phyloP scores from a whole-genome alignment of 1,140 invertebrate genomes.

The Megalopta genalis region DNA sequence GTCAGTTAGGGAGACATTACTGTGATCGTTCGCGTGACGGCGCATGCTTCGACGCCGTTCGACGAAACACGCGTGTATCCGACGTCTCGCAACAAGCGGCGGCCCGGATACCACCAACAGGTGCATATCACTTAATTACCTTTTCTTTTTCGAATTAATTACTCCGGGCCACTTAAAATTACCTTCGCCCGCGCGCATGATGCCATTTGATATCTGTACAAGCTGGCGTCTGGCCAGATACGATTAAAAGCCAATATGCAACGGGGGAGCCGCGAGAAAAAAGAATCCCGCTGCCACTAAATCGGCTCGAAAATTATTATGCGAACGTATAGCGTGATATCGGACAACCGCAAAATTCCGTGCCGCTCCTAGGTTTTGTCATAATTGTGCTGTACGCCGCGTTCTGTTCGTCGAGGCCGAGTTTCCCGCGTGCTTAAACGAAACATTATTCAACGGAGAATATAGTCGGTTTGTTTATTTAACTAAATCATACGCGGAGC shows the following conservation, averaged over 20 bases:
- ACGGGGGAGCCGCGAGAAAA: conserved; percentile 24
- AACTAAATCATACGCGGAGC: too few relatives aligned
- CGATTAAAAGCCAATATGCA: conserved; percentile 54
- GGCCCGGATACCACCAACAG: conserved; percentile 32
- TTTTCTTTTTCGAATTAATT: conserved; percentile 52
- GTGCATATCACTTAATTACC: conserved; percentile 47
- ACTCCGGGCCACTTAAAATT: conserved; percentile 48
- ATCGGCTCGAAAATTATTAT: conserved; percentile 16
- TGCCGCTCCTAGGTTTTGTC: too few relatives aligned
- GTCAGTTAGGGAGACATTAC: too few relatives aligned
- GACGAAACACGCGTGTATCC: conserved; percentile 4
- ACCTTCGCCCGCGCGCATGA: conserved; percentile 29
- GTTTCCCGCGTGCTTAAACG: too few relatives aligned
- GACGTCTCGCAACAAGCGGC: conserved; percentile 3
- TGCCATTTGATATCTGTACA: conserved; percentile 35
- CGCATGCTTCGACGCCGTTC: background rate
- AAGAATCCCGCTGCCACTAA: conserved; percentile 7
- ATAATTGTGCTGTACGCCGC: too few relatives aligned
- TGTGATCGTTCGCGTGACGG: conserved; percentile 16
- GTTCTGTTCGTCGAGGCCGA: too few relatives aligned
- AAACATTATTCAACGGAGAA: too few relatives aligned
- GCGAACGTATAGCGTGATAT: background rate
- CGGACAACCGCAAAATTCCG: too few relatives aligned
- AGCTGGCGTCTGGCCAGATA: conserved; percentile 48
- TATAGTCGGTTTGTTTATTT: too few relatives aligned